Conservation (phyloP, 1,140 invertebrate species). For the Gryllus bimaculatus region DNA sequence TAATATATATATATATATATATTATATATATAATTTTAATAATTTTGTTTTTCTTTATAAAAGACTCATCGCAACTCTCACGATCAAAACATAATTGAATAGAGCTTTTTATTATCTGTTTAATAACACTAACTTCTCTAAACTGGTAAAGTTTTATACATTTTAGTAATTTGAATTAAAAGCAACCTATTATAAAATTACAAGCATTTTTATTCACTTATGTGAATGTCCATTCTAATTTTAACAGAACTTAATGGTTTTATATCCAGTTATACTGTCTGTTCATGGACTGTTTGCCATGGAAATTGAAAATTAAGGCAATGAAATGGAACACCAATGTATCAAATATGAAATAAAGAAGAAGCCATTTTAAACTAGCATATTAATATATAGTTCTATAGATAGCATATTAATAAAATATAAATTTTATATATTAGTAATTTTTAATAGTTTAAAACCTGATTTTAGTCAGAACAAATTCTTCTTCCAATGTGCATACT, state of each 20-base stretch:
- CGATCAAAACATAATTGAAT: background rate
- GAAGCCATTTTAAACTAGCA: conserved; percentile 7
- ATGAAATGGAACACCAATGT: conserved; percentile 17
- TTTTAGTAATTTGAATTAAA: background rate
- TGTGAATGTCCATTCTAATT: background rate
- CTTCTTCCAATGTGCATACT: background rate
- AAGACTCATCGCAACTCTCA: background rate
- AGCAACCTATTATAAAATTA: background rate
- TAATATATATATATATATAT: background rate
- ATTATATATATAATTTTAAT: background rate
- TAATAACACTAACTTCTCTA: background rate
- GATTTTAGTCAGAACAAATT: background rate
- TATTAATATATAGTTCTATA: conserved; percentile 11
- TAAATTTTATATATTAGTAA: conserved; percentile 14
- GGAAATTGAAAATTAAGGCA: conserved; percentile 7
- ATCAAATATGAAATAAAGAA: conserved; percentile 5
- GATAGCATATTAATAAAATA: conserved; percentile 10
- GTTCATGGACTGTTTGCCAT: background rate
- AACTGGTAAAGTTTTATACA: background rate
- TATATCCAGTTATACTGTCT: background rate
- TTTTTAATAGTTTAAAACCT: conserved; percentile 4
- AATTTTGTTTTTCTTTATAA: background rate
- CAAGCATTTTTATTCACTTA: background rate
- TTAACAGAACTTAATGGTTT: background rate
- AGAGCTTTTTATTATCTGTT: background rate